These are phyloP conservation scores for Drosophila sproati DNA, from an alignment of 1,140 invertebrate genomes.

Conservation along the genomic window DNA sequence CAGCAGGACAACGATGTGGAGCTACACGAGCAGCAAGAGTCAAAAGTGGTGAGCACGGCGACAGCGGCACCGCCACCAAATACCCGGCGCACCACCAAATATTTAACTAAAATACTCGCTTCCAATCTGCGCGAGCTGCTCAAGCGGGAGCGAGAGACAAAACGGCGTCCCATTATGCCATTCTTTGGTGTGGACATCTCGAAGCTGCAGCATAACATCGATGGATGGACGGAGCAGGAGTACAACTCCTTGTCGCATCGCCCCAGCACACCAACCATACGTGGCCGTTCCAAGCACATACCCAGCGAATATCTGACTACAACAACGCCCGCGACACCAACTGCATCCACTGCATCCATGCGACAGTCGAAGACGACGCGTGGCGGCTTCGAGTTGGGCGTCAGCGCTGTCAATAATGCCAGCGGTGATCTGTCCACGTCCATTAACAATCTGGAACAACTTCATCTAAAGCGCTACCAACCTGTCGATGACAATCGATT, in stretches of 20 bases:
- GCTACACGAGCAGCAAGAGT: constrained; percentile 84
- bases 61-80: constrained; percentile 65
- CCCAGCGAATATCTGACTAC: constrained; percentile 91
- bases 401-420: constrained; percentile 48
- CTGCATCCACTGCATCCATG: constrained; percentile 29
- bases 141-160: constrained; percentile 71
- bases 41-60: constrained; percentile 80
- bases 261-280: constrained; percentile 86
- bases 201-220: constrained; percentile 92
- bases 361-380: constrained; percentile 75
- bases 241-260: constrained; percentile 86
- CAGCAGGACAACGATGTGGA: constrained; percentile 63
- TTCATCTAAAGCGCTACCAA: constrained; percentile 65
- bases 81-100: constrained; percentile 61
- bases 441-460: constrained; percentile 75
- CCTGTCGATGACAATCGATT: constrained; percentile 69
- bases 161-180: constrained; percentile 27
- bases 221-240: constrained; percentile 93
- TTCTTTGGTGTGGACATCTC: constrained; percentile 88
- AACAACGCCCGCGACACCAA: constrained; percentile 57
- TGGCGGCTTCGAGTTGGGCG: constrained; percentile 64
- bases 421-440: constrained; percentile 65
- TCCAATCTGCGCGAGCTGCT: constrained; percentile 76
- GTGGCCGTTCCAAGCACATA: constrained; percentile 89
- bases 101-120: constrained; percentile 81